These are phyloP conservation scores for Eupithecia pulchellata DNA, from an alignment of 2,888 invertebrate species.

Conservation along the genomic window DNA sequence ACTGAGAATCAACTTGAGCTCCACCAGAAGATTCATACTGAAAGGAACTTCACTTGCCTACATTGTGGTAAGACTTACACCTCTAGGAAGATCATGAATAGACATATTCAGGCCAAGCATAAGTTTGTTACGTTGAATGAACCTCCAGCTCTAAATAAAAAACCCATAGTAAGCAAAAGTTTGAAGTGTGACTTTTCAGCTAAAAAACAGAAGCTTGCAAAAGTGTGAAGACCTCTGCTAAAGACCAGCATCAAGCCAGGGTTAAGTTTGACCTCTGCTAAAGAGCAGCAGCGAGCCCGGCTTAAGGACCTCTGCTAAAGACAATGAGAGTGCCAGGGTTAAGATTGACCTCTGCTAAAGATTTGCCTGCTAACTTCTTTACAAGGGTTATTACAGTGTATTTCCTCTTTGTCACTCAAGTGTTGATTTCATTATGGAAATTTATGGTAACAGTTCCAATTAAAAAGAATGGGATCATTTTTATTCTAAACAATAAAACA, in stretches of 20 bases:
- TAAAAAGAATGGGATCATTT: too few relatives aligned
- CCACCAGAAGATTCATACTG: constrained; percentile 66
- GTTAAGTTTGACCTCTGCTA: too few relatives aligned
- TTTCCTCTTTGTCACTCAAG: neutral
- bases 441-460: too few relatives aligned
- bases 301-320: too few relatives aligned
- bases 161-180: neutral
- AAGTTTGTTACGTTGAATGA: constrained; percentile 19
- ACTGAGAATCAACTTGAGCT: constrained; percentile 54
- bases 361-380: too few relatives aligned
- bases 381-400: neutral
- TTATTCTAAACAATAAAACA: constrained; percentile 8
- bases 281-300: too few relatives aligned
- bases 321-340: too few relatives aligned
- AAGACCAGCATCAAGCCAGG: neutral
- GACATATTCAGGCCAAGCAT: constrained; percentile 45
- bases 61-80: constrained; percentile 63
- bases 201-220: neutral
- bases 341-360: too few relatives aligned
- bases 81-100: constrained; percentile 47
- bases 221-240: neutral
- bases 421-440: too few relatives aligned
- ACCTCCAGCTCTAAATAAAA: neutral
- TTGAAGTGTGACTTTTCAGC: neutral
- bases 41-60: constrained; percentile 61